Base-by-base conservation (phyloP, 2,797 vertebrate genomes). In the Peromyscus attwateri region DNA sequence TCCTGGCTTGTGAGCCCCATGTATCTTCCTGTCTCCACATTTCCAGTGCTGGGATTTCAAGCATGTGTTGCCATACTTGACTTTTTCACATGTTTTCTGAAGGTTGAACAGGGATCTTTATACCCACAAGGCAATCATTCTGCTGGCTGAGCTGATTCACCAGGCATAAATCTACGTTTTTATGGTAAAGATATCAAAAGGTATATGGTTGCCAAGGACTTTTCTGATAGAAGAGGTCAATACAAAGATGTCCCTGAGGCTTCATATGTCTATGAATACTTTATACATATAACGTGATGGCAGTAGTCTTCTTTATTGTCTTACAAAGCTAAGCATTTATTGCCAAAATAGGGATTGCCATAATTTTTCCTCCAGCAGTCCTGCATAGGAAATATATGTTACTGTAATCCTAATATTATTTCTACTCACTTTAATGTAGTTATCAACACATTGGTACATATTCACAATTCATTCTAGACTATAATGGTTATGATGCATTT, bases 371-470 rank as follows among this genome's bases (percentile, higher is more conserved):
- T 43, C 13, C 25, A 91, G 34, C 6, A 16, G 6, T 80, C 13
- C n/a, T 68, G 9, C n/a, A 62, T 62, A 62, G 60, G 57, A 96
- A 94, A 77, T 81, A 13, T 25, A 62, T 19, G 60, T 70, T 95
- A 25, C 40, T 80, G 11, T 71, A 64, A 62, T 82, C 40, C 3
- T 70, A 46, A 83, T 23, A 3, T 62, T 46, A 82, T 80, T 93
- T 94, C 62, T 66, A 76, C 3, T 90, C 34, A 49, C 8, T 68
- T 93, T 80, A 66, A n/a, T 40, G 40, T 31, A 43, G 16, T 90
- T 23, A 27, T 82, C 55, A 71, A 82, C 27, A 82, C 31, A 82
- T 40, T 81, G 46, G 62, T 76, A 29, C 1, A 88, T 27, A 87
- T 84, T 40, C 73, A 57, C 60, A 80, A 73, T 87, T 91, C 52